A percentile compares a stretch with the other conserved stretches of the same genome.
phyloP scores from a whole-genome alignment of 2,113 vertebrate genomes.

The Notiomystis cincta region DNA sequence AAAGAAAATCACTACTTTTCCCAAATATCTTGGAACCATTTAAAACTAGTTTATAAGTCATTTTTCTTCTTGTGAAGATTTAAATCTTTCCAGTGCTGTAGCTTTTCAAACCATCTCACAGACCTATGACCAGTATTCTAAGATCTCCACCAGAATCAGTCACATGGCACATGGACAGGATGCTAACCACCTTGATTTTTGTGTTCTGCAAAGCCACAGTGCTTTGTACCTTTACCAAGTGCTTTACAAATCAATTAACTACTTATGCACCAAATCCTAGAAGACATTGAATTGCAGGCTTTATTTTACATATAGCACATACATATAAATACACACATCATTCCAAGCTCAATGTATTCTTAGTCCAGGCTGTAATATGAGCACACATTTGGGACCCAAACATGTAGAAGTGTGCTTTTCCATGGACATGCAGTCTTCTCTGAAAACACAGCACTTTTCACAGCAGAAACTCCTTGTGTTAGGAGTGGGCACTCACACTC shows the following conservation, averaged over 20 bases:
- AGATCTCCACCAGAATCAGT: background rate
- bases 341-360: background rate
- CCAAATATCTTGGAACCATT: background rate
- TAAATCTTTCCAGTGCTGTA: background rate
- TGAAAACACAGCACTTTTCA: background rate
- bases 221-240: background rate
- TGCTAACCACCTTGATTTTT: background rate
- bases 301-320: background rate
- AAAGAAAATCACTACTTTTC: background rate
- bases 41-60: background rate
- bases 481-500: background rate
- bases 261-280: background rate
- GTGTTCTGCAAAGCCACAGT: background rate
- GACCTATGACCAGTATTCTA: background rate
- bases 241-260: background rate
- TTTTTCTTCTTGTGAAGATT: background rate
- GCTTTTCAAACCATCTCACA: background rate
- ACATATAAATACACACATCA: background rate
- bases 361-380: background rate
- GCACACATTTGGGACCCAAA: background rate
- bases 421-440: background rate
- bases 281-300: background rate
- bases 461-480: background rate
- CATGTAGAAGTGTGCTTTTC: fast-evolving
- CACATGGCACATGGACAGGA: background rate